phyloP scores from a whole-genome alignment of 2,888 invertebrate species.

The Escarpia spicata region DNA sequence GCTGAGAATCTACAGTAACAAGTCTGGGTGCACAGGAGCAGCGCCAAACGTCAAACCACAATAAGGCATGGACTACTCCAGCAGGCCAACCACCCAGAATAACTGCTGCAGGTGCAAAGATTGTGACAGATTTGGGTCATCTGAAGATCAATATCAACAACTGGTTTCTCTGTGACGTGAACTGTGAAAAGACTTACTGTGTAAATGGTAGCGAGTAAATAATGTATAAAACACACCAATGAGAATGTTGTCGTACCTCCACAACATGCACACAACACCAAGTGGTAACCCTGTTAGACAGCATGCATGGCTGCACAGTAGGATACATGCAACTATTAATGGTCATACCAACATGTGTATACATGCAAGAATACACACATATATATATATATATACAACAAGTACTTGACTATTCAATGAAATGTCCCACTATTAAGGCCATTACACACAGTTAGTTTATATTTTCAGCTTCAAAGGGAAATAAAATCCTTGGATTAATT shows the following conservation, averaged over 20 bases:
- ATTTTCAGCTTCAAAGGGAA: too few species aligned
- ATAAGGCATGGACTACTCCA: not conserved
- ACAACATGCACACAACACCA: not conserved
- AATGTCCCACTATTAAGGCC: too few species aligned
- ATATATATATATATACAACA: not conserved
- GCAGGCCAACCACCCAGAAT: not conserved
- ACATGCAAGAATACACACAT: not conserved
- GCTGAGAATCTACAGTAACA: not conserved
- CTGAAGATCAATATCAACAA: not conserved
- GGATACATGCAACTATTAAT: not conserved
- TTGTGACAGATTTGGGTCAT: slow-evolving; percentile 9
- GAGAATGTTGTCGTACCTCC: not conserved
- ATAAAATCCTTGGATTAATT: too few species aligned
- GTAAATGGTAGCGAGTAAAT: not conserved
- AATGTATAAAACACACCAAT: not conserved
- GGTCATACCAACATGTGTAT: not conserved
- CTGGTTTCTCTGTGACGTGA: not conserved
- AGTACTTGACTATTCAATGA: not conserved
- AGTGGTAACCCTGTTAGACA: not conserved
- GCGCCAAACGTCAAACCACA: not conserved
- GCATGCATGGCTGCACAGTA: not conserved
- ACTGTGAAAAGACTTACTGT: not conserved
- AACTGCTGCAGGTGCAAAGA: not conserved
- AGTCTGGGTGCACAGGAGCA: not conserved
- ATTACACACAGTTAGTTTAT: not conserved